Percentiles rank a stretch among this genome's conserved stretches.
Conservation (phyloP, 2,888 invertebrate genomes). For the Syritta pipiens region DNA sequence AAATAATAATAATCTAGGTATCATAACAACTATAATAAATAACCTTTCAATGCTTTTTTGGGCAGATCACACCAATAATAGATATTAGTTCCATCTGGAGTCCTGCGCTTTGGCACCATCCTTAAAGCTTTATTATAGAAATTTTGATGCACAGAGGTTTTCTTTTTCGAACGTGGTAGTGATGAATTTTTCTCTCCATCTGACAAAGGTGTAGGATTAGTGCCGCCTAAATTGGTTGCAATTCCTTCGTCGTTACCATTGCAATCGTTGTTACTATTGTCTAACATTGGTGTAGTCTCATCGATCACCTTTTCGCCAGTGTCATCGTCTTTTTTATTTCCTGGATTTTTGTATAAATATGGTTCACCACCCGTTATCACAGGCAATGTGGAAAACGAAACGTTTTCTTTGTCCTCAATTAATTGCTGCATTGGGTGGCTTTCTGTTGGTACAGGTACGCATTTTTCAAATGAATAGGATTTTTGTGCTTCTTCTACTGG, state of each 20-base stretch:
- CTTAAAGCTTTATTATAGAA: slow-evolving; percentile 76
- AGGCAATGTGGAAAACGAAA: slow-evolving; percentile 23
- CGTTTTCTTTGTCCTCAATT: slow-evolving; percentile 43
- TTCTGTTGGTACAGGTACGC: slow-evolving; percentile 75
- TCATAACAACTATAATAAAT: slow-evolving; percentile 16
- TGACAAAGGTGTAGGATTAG: neutral
- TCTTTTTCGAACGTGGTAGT: slow-evolving; percentile 74
- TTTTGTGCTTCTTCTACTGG: slow-evolving; percentile 81
- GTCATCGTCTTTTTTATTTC: slow-evolving; percentile 29
- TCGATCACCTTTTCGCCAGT: slow-evolving; percentile 39
- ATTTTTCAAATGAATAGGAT: slow-evolving; percentile 74
- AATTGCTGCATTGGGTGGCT: slow-evolving; percentile 76
- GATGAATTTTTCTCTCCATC: slow-evolving; percentile 56
- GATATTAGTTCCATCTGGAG: slow-evolving; percentile 90
- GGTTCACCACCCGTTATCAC: neutral
- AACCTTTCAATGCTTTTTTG: slow-evolving; percentile 81
- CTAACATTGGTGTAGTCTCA: slow-evolving; percentile 70
- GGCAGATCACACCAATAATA: slow-evolving; percentile 93
- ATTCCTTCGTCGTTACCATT: slow-evolving; percentile 74
- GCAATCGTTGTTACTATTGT: slow-evolving; percentile 73
- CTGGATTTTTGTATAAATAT: slow-evolving; percentile 2
- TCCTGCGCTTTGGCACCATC: slow-evolving; percentile 87
- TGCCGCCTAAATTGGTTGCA: slow-evolving; percentile 62
- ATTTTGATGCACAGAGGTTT: slow-evolving; percentile 73
- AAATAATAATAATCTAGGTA: slow-evolving; percentile 13